Evolutionary conservation across 2,888 invertebrate species (phyloP), one percentile per base, ranked within the genome.

Genomic region (Proisotoma minuta): DNA sequence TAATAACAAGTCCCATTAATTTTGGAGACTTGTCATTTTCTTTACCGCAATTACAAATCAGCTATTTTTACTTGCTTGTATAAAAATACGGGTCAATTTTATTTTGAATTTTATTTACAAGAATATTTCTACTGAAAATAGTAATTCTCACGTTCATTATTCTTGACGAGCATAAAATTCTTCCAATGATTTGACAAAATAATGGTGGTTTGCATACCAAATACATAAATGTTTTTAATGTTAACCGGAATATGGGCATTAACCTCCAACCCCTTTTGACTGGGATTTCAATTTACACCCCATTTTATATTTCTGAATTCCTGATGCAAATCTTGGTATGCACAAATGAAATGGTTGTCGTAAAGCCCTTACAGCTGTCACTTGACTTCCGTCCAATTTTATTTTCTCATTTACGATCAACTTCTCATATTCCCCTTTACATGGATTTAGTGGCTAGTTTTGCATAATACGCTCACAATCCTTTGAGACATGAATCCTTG

Each of bases 361-460:
- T 63, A 63, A 59, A 62, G 53, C 47, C 50, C n/a, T 51, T 47
- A 50, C 57, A 56, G 48, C 27, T 59, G 59, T 63, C 59, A 63
- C 50, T 59, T 49, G 52, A 59, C 59, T 59, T 63, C 57, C 59
- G 63, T 59, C 52, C 50, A 63, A 63, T 59, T 63, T 63, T 63
- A 63, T 63, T 56, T 59, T 49, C 47, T 49, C 56, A 63, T 63
- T 63, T 63, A 63, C 63, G 63, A n/a, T n/a, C n/a, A n/a, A 63
- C 54, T 48, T 50, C n/a, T 50, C 47, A 28, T 39, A 22, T 50
- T 39, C 49, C 39, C 29, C 34, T 34, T 26, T 20, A 27, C 24
- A 3, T 40, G 34, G 22, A 22, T n/a, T 50, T 29, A 51, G 27
- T 26, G 18, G 5, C 4, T 20, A 49, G 18, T 2, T 27, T 50